Evolutionary conservation across 1,140 invertebrate species (phyloP).

Genomic region (Trachymyrmex cornetzi): DNA sequence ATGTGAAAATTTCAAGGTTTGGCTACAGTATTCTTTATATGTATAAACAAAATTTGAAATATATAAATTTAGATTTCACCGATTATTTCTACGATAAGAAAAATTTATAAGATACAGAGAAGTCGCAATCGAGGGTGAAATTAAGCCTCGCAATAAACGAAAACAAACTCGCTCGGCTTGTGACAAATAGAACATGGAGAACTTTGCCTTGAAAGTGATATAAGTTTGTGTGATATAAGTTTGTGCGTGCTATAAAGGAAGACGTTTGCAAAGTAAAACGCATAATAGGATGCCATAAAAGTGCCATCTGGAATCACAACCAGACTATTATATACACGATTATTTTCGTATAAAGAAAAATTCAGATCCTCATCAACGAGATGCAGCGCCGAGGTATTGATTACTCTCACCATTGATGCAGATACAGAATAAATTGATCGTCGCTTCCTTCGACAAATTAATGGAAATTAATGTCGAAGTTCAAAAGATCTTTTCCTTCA

Average conservation of each 20-base stretch:
- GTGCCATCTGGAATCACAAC: neutral
- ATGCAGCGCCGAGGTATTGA: neutral
- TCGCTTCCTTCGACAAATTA: neutral
- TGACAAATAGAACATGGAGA: neutral
- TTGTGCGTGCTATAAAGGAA: neutral
- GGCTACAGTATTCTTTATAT: neutral
- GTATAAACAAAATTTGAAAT: neutral
- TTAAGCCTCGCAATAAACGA: neutral
- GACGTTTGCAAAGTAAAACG: neutral
- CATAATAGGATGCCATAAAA: neutral
- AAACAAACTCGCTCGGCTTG: neutral
- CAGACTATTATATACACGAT: neutral
- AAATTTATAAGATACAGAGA: neutral
- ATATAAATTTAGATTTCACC: neutral
- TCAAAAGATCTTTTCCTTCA: neutral
- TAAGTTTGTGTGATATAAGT: neutral
- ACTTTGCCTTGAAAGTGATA: neutral
- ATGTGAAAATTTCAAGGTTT: neutral
- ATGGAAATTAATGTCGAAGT: neutral
- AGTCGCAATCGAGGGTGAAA: too few relatives aligned
- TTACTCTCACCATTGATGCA: neutral
- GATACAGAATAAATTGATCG: neutral
- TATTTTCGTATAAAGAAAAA: neutral
- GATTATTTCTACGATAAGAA: neutral
- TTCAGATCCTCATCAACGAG: neutral